Conservation (phyloP, 2,797 vertebrate genomes). For the Poeciliopsis gracilis region DNA sequence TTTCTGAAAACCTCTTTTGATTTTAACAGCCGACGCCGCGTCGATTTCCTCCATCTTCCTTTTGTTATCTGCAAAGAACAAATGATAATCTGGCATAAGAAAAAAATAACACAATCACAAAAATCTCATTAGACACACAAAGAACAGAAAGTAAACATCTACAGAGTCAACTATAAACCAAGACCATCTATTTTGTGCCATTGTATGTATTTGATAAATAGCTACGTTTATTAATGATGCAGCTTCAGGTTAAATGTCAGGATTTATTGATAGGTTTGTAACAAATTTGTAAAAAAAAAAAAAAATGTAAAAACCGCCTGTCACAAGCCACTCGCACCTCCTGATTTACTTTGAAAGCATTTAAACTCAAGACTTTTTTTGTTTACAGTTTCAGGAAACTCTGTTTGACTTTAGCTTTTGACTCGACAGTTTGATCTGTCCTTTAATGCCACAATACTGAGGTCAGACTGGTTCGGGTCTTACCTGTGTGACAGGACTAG, state of each 20-base stretch:
- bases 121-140: neutral
- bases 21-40: constrained; percentile 94
- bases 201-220: neutral
- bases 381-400: neutral
- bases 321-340: neutral
- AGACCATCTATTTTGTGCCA: neutral
- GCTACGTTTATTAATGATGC: neutral
- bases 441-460: neutral
- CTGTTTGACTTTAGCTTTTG: neutral
- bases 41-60: constrained; percentile 99
- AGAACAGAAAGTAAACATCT: neutral
- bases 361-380: neutral
- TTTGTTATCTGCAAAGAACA: constrained; percentile 89
- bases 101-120: neutral
- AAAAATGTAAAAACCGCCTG: neutral
- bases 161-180: neutral
- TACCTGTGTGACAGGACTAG: neutral
- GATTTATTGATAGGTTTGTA: neutral
- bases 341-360: neutral
- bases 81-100: neutral
- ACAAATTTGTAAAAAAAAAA: neutral
- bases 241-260: neutral
- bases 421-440: neutral
- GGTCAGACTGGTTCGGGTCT: neutral
- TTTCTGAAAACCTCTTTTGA: constrained; percentile 97